Percentiles rank a stretch among this genome's conserved stretches.
Conservation (phyloP, 2,113 vertebrate species). For the Oplegnathus fasciatus region DNA sequence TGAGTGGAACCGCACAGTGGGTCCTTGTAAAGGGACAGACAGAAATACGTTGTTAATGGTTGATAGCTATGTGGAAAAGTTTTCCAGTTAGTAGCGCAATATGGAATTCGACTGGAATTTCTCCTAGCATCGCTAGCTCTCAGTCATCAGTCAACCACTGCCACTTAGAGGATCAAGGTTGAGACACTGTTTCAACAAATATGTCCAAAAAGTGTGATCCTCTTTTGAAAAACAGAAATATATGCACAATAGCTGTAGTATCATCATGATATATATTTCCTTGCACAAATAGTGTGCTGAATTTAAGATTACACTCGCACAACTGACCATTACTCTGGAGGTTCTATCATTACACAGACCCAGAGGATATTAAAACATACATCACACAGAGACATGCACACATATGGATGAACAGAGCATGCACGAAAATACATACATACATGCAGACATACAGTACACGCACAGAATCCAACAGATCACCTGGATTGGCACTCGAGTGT, state of each 20-base stretch:
- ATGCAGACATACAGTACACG: not conserved
- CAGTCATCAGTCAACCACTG: not conserved
- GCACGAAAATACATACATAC: not conserved
- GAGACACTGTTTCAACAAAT: no score
- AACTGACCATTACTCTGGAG: not conserved
- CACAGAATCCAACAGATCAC: slow-evolving; percentile 1
- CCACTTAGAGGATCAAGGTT: not conserved
- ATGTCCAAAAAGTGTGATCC: no score
- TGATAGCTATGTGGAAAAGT: no score
- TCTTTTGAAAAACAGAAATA: not conserved
- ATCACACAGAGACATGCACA: not conserved
- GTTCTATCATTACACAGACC: not conserved
- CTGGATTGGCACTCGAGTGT: slow-evolving; percentile 8
- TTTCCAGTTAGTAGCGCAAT: not conserved
- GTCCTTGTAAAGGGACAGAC: not conserved
- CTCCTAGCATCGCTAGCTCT: not conserved
- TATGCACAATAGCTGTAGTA: not conserved
- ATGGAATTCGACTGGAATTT: not conserved
- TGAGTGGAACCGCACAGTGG: not conserved
- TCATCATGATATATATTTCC: not conserved
- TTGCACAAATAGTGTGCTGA: not conserved
- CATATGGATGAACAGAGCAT: not conserved
- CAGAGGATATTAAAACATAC: slow-evolving; percentile 2
- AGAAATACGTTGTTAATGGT: not conserved
- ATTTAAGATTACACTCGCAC: not conserved